phyloP scores from a whole-genome alignment of 2,888 invertebrate species.

The Mesoligia furuncula region DNA sequence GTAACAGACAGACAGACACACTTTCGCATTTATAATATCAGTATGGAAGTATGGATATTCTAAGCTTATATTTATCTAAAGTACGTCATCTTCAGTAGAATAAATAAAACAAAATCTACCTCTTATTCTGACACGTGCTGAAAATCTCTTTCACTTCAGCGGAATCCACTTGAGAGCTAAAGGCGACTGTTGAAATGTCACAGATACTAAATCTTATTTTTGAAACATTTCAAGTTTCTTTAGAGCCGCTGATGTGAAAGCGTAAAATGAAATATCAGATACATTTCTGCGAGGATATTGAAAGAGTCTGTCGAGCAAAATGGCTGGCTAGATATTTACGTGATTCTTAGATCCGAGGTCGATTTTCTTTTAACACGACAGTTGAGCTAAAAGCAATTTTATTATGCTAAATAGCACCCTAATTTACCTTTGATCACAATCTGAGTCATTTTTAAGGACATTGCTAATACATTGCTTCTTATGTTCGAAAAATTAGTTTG shows the following conservation, averaged over 20 bases:
- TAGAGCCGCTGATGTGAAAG: slow-evolving; percentile 31
- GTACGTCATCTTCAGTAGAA: neutral
- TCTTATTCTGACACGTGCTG: slow-evolving; percentile 5
- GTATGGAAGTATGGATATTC: no score
- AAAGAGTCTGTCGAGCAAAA: neutral
- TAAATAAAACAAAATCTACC: slow-evolving; percentile 33
- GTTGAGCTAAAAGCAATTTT: neutral
- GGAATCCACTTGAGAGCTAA: slow-evolving; percentile 27
- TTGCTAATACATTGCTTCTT: no score
- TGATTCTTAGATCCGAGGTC: neutral
- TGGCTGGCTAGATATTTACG: neutral
- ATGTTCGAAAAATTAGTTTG: no score
- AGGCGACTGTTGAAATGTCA: slow-evolving; percentile 38
- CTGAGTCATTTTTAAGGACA: no score
- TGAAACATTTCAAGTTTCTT: slow-evolving; percentile 33
- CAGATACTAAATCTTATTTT: slow-evolving; percentile 40
- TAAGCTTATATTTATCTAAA: neutral
- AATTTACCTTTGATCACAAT: no score
- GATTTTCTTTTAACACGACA: neutral
- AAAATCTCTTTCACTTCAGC: slow-evolving; percentile 37
- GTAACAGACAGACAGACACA: no score
- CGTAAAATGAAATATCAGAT: slow-evolving; percentile 20
- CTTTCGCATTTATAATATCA: no score
- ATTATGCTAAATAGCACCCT: neutral
- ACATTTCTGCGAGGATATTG: slow-evolving; percentile 10